Evolutionary conservation across 1,140 invertebrate genomes (phyloP), one percentile per base, ranked within the genome.

Genomic region (Phortica variegata): DNA sequence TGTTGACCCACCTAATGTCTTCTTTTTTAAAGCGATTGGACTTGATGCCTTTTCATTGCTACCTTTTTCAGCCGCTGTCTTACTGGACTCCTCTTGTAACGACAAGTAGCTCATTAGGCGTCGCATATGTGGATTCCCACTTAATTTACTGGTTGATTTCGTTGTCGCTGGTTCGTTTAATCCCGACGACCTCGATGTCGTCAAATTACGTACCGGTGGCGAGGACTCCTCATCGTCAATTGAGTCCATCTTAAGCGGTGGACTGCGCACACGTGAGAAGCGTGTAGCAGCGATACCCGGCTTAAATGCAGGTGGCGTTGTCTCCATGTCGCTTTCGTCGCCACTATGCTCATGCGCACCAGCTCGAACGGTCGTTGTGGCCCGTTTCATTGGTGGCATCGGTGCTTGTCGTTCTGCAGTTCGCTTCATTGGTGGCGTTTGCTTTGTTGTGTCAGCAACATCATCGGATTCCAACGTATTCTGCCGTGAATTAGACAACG

Each of bases 301-400:
- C 19, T 43, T 55, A 2, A 39, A 4, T 13, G 34, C 13, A 13
- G 39, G 38, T 3, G 65, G 49, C 0, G 54, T 54, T 8, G 42
- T 47, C 49, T 57, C 57, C 52, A 73, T 54, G 10, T 65, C 65
- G 21, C 65, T 73, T 38, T 73, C 65, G 20, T 73, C 69, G 21
- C 58, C 61, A 5, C 63, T 71, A 8, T 55, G 53, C 13, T 57
- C 43, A 4, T 38, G 42, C 16, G 38, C 42, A 32, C 46, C 32
- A 32, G 17, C 37, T 51, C 3, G 38, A 44, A n/a, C 38, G 20
- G 17, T 43, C 43, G 7, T n/a, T n/a, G n/a, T n/a, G n/a, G n/a
- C n/a, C n/a, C n/a, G n/a, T n/a, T n/a, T n/a, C n/a, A n/a, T 20
- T 7, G 39, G 4, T 15, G 39, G 39, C 12, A 6, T 41, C 13